phyloP scores from a whole-genome alignment of 30 jellyfish, hydroid and myxozoan species.

The Aurelia sp. region DNA sequence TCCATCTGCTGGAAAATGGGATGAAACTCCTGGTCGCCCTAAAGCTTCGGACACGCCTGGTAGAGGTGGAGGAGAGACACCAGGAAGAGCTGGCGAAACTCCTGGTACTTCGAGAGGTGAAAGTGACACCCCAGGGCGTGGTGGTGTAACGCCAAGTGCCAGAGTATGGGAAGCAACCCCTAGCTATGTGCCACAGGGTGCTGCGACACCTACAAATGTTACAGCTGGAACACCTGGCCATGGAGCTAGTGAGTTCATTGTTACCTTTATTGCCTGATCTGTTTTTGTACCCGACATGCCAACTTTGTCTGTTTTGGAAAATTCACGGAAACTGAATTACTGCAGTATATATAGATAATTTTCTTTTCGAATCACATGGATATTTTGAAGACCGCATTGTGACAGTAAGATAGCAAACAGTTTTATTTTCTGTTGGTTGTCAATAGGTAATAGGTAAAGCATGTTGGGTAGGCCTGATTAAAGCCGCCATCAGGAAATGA shows the following conservation, averaged over 20 bases:
- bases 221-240: conserved; percentile 95
- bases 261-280: too few species aligned
- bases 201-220: conserved; percentile 93
- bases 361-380: too few species aligned
- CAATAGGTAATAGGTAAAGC: too few species aligned
- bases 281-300: too few species aligned
- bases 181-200: conserved; percentile 96
- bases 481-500: too few species aligned
- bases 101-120: conserved; percentile 95
- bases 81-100: conserved; percentile 87
- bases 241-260: conserved; percentile 84
- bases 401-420: too few species aligned
- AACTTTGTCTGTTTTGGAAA: too few species aligned
- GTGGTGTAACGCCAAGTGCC: conserved; percentile 98
- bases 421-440: too few species aligned
- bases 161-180: conserved; percentile 99
- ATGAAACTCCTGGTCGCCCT: conserved; percentile 98
- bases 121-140: conserved; percentile 96
- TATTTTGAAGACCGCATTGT: too few species aligned
- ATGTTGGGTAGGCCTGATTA: too few species aligned
- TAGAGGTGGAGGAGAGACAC: conserved; percentile 92
- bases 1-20: conserved; percentile 97
- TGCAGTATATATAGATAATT: too few species aligned
- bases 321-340: too few species aligned
- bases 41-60: conserved; percentile 91